phyloP scores from a whole-genome alignment of 2,113 vertebrate species.

The Eurystomus gularis region DNA sequence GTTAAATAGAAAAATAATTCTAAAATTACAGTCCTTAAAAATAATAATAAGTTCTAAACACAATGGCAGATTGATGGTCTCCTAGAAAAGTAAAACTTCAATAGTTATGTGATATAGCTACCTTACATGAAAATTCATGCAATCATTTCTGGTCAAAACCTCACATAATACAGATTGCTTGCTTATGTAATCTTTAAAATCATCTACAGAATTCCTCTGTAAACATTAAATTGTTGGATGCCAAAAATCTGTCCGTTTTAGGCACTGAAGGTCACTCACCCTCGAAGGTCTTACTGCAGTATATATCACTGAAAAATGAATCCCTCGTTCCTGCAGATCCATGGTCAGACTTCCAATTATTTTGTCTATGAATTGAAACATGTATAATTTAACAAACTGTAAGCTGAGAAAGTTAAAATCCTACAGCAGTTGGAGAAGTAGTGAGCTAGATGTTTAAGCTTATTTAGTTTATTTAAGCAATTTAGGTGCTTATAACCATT shows the following conservation, averaged over 20 bases:
- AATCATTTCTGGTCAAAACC: not conserved
- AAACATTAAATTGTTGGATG: not conserved
- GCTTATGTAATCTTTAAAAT: slow-evolving; percentile 12
- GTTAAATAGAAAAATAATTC: not conserved
- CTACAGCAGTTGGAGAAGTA: not conserved
- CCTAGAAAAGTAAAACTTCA: not conserved
- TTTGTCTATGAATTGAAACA: slow-evolving; percentile 61
- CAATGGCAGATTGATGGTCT: not conserved
- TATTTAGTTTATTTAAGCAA: not conserved
- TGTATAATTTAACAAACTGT: slow-evolving; percentile 9
- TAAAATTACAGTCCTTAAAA: not conserved
- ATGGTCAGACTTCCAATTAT: slow-evolving; percentile 55
- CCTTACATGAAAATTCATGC: not conserved
- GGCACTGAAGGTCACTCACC: slow-evolving; percentile 38
- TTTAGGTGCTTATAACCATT: not conserved
- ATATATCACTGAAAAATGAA: slow-evolving; percentile 61
- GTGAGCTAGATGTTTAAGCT: not conserved
- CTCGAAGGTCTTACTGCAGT: slow-evolving; percentile 53
- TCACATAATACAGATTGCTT: not conserved
- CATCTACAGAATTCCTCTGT: not conserved
- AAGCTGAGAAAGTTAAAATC: not conserved
- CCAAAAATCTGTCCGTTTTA: slow-evolving; percentile 1
- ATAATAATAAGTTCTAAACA: not conserved
- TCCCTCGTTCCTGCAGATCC: slow-evolving; percentile 46
- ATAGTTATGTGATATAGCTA: not conserved